A percentile compares a stretch with the other conserved stretches of the same genome.
These are phyloP conservation scores for Notarius quadriscutis DNA, from an alignment of 2,113 vertebrate genomes.

Conservation along the genomic window DNA sequence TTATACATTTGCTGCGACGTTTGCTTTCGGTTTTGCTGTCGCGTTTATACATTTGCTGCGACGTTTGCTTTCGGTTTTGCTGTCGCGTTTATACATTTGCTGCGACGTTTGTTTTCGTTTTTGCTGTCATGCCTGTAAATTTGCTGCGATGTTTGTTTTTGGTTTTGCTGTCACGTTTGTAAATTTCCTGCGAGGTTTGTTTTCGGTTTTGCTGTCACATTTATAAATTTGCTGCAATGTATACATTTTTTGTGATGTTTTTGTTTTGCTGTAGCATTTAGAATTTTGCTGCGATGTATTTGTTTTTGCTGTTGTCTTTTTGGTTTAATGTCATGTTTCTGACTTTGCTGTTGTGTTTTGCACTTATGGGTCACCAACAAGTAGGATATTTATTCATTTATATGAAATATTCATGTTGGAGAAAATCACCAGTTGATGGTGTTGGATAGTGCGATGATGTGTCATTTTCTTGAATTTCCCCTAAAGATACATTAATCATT, in stretches of 20 bases:
- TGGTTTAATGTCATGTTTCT: background rate
- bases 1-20: too few species aligned
- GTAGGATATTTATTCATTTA: background rate
- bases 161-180: too few species aligned
- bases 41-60: too few species aligned
- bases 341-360: background rate
- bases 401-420: constrained; percentile 20
- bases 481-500: constrained; percentile 44
- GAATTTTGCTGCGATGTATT: background rate
- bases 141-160: too few species aligned
- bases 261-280: background rate
- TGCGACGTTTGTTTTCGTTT: too few species aligned
- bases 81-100: too few species aligned
- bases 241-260: background rate
- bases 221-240: too few species aligned
- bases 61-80: too few species aligned
- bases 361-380: background rate
- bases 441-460: background rate
- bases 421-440: constrained; percentile 18
- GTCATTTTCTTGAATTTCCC: background rate
- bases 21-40: too few species aligned
- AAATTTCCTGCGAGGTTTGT: too few species aligned
- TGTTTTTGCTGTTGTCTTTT: background rate
- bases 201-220: too few species aligned
- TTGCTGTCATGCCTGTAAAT: too few species aligned